Base-by-base conservation (phyloP, 1,140 invertebrate species). In the Cherax destructor region DNA sequence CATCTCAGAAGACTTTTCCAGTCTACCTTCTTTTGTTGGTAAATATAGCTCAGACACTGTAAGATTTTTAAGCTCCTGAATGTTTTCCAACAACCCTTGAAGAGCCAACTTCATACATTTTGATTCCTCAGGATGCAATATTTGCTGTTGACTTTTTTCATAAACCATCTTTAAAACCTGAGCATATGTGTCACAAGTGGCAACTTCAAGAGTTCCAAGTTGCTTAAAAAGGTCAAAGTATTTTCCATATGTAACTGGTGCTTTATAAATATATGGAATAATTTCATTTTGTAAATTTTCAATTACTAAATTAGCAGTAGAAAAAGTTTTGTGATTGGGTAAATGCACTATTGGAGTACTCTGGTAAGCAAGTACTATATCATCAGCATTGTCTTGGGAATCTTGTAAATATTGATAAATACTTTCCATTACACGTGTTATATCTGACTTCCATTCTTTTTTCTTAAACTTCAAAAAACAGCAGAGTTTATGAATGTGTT, bases 361-460 rank as follows among this genome's bases (percentile, higher is more conserved):
- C 65, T 47, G 10, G 30, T 24, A 21, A 21, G 30, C 11, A 79
- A 24, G 47, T 65, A 59, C 11, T 59, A 10, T 41, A 21, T n/a
- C 10, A 24, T 30, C 0, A 18, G 7, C 77, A 69, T 11, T 50
- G 21, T 16, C 10, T 21, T 5, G 6, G 59, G 30, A 65, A 3
- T 78, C 24, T 5, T 59, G 50, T 30, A 88, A 72, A 21, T 88
- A 65, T 21, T 81, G 24, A 49, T 88, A 88, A 50, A 88, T 88
- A n/a, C 49, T 79, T 47, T 88, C 86, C 86, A 88, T 88, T 59
- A 88, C 77, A 11, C 16, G 1, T 16, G 18, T n/a, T 7, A 88
- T n/a, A 13, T 61, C 76, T 24, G 65, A 11, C 65, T 52, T 52
- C 61, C 13, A 11, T 6, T 49, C 41, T 13, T 50, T 56, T 65